Evolutionary conservation across 1,140 invertebrate genomes (phyloP).

Genomic region (Lysiphlebus fabarum): DNA sequence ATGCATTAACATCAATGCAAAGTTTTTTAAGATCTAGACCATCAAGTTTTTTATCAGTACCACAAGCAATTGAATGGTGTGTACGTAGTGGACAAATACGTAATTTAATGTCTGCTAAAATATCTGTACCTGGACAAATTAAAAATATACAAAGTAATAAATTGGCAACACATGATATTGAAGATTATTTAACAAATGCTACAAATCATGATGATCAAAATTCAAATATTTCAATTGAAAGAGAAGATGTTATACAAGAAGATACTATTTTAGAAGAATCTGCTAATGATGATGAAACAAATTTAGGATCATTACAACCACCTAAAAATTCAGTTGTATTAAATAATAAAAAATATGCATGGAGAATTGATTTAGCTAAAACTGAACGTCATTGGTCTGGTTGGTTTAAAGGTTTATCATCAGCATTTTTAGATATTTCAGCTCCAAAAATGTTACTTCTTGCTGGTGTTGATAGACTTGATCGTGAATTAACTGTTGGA

Average conservation of each 20-base stretch:
- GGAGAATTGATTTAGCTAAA: constrained; percentile 87
- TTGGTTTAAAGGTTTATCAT: constrained; percentile 94
- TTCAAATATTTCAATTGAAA: constrained; percentile 46
- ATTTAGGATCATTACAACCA: constrained; percentile 28
- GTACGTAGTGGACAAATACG: constrained; percentile 90
- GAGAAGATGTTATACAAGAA: constrained; percentile 58
- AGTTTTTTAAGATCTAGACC: constrained; percentile 87
- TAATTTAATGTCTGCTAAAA: constrained; percentile 87
- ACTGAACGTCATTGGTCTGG: constrained; percentile 90
- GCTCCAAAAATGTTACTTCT: constrained; percentile 87
- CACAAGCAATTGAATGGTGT: constrained; percentile 78
- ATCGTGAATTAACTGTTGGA: constrained; percentile 92
- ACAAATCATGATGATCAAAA: constrained; percentile 40
- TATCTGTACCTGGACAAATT: constrained; percentile 95
- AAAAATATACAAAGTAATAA: constrained; percentile 68
- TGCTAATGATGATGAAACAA: background rate
- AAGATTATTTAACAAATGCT: constrained; percentile 47
- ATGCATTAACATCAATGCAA: constrained; percentile 93
- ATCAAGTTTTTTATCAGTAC: constrained; percentile 78
- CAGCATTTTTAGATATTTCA: constrained; percentile 68
- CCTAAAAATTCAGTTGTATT: constrained; percentile 24
- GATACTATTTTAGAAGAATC: constrained; percentile 37
- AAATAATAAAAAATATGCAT: constrained; percentile 64
- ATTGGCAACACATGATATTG: constrained; percentile 68
- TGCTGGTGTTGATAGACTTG: constrained; percentile 91